Evolutionary conservation across 2,888 invertebrate species (phyloP).

Genomic region (Heliconius erato): DNA sequence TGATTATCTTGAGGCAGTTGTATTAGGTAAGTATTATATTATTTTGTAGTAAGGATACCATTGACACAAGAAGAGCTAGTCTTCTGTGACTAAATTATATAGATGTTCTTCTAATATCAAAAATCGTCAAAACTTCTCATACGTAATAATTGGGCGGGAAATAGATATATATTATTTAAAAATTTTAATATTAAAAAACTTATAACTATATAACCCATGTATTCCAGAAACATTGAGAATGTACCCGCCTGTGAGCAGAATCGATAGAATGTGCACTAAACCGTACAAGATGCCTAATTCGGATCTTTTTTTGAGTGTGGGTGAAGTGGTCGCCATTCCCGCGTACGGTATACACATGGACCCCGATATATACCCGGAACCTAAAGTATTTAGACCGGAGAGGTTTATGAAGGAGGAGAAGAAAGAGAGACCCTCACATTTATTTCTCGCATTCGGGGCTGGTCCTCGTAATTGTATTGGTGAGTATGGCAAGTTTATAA

Average conservation of each 20-base stretch:
- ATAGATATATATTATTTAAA: not conserved
- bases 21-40: conserved; percentile 63
- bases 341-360: conserved; percentile 84
- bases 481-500: conserved; percentile 52
- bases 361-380: conserved; percentile 84
- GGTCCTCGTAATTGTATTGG: conserved; percentile 85
- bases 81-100: not conserved
- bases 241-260: conserved; percentile 84
- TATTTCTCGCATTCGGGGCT: conserved; percentile 84
- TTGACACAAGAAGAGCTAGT: not conserved
- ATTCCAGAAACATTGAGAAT: conserved; percentile 85
- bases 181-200: not conserved
- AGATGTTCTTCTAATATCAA: not conserved
- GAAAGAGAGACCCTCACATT: conserved; percentile 76
- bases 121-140: too few species aligned
- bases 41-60: not conserved
- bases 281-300: conserved; percentile 83
- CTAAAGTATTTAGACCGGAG: conserved; percentile 82
- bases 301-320: conserved; percentile 75
- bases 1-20: conserved; percentile 74
- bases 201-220: not conserved
- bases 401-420: conserved; percentile 83
- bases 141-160: too few species aligned
- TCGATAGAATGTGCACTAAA: conserved; percentile 85
- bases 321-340: conserved; percentile 78